These are phyloP conservation scores for Sparus aurata DNA, from an alignment of 2,797 vertebrate genomes.

Conservation along the genomic window DNA sequence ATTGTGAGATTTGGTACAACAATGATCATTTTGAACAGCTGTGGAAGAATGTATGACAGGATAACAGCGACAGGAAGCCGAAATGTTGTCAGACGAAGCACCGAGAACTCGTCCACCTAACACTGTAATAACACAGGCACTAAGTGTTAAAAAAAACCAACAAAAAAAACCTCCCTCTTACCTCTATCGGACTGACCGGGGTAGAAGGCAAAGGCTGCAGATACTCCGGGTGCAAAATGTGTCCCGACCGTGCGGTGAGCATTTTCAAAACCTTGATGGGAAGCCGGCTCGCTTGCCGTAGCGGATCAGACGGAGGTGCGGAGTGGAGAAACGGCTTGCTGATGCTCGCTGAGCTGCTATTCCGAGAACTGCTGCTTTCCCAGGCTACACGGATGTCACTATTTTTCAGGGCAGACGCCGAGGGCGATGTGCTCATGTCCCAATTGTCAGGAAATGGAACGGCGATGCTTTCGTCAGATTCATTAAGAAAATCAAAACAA, in stretches of 20 bases:
- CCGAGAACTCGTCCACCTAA: not conserved
- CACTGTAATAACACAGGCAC: not conserved
- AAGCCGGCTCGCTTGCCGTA: conserved; percentile 96
- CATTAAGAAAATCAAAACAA: conserved; percentile 77
- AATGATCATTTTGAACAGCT: not conserved
- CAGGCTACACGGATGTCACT: conserved; percentile 87
- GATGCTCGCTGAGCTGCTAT: conserved; percentile 88
- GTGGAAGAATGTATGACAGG: no score
- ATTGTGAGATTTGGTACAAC: not conserved
- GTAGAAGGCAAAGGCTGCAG: conserved; percentile 97
- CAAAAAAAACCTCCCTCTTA: conserved; percentile 81
- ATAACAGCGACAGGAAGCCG: not conserved
- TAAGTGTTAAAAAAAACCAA: not conserved
- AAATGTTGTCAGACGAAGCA: conserved; percentile 1
- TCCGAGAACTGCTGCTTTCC: conserved; percentile 92
- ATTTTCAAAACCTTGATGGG: conserved; percentile 99
- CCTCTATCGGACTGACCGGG: conserved; percentile 98
- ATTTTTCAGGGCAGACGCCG: conserved; percentile 94
- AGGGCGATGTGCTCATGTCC: conserved; percentile 99
- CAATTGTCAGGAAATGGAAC: conserved; percentile 87
- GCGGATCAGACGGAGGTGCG: conserved; percentile 94
- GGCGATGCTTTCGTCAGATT: conserved; percentile 82
- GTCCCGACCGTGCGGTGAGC: conserved; percentile 97
- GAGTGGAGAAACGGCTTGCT: conserved; percentile 93
- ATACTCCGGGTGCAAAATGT: conserved; percentile 99